Evolutionary conservation across 2,113 vertebrate species (phyloP).

Genomic region (Dicerorhinus sumatrensis): DNA sequence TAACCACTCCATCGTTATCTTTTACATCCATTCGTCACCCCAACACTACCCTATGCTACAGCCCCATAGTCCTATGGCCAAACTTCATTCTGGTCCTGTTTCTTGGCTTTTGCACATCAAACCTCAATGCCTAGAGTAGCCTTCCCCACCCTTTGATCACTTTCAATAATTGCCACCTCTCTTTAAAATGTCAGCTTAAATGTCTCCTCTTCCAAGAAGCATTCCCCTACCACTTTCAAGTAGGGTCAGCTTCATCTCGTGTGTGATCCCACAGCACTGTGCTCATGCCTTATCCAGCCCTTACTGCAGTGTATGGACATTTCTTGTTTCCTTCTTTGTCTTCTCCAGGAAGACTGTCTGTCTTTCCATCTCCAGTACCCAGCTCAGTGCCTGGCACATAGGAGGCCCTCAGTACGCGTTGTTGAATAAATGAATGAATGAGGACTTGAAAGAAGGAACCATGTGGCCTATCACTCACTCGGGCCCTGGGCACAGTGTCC

Average conservation of each 20-base stretch:
- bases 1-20: not conserved
- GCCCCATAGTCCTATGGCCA: not conserved
- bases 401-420: not conserved
- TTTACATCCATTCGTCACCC: too few relatives aligned
- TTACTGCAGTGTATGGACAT: rapidly evolving
- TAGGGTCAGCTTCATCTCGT: not conserved
- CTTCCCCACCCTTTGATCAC: not conserved
- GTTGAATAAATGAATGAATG: not conserved
- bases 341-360: not conserved
- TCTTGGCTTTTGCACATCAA: not conserved
- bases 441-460: not conserved
- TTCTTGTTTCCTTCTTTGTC: not conserved
- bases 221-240: not conserved
- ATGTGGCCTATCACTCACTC: not conserved
- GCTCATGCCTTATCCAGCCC: not conserved
- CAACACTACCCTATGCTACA: too few relatives aligned
- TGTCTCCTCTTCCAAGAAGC: not conserved
- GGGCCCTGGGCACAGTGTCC: too few relatives aligned
- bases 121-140: not conserved
- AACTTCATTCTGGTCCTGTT: not conserved
- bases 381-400: not conserved
- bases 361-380: not conserved
- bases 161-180: not conserved
- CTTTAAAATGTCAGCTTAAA: not conserved
- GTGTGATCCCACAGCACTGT: not conserved